Percentiles rank a stretch among this genome's conserved stretches.
phyloP scores from a whole-genome alignment of 2,797 vertebrate species.

The Tokudaia tokunoshimensis region DNA sequence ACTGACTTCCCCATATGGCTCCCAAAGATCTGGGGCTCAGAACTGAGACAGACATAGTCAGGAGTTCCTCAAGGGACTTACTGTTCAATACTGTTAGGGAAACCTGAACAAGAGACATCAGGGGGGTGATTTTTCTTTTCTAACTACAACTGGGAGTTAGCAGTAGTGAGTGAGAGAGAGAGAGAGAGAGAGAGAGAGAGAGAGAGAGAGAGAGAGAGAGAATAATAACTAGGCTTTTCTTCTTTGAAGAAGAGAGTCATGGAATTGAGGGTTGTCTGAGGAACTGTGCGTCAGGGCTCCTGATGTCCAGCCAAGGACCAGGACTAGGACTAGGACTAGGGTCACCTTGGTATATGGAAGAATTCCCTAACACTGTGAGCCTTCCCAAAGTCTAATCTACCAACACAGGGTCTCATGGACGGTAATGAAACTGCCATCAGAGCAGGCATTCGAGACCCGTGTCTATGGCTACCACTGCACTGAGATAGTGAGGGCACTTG shows the following conservation, averaged over 20 bases:
- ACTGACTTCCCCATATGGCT: not conserved
- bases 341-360: not conserved
- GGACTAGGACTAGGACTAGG: not conserved
- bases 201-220: not conserved
- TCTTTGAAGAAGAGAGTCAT: not conserved
- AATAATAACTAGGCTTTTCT: not conserved
- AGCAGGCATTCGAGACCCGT: not conserved
- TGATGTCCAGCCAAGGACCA: not conserved
- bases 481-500: not conserved
- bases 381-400: not conserved
- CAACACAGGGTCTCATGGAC: not conserved
- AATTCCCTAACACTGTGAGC: not conserved
- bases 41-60: not conserved
- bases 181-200: too few relatives aligned
- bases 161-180: not conserved
- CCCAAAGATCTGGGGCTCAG: not conserved
- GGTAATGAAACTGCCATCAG: not conserved
- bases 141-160: constrained; percentile 8
- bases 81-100: not conserved
- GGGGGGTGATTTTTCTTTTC: not conserved
- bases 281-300: not conserved
- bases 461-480: not conserved
- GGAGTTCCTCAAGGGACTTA: not conserved
- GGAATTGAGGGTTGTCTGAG: not conserved
- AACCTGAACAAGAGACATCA: not conserved